Conservation (phyloP, 2,797 vertebrate genomes). For the Eptatretus atami region DNA sequence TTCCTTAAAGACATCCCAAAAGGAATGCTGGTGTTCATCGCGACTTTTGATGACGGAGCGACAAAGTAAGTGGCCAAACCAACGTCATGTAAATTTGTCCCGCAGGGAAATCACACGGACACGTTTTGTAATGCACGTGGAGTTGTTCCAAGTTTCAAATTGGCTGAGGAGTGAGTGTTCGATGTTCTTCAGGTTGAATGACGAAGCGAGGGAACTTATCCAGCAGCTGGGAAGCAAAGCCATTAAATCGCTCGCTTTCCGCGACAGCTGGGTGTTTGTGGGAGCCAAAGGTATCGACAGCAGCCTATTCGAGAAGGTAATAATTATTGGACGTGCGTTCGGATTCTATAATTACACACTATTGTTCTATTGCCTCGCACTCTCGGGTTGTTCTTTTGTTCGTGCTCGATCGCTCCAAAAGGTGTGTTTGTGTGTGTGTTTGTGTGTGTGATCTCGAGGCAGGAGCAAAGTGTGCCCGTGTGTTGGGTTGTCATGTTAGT, state of each 20-base stretch:
- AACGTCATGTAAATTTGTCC: neutral
- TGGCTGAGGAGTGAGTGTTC: no score
- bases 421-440: no score
- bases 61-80: slow-evolving; percentile 36
- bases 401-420: no score
- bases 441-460: no score
- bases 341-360: no score
- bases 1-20: slow-evolving; percentile 47
- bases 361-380: no score
- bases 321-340: neutral
- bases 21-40: slow-evolving; percentile 48
- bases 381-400: no score
- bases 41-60: slow-evolving; percentile 56
- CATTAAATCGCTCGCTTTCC: slow-evolving; percentile 34
- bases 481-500: no score
- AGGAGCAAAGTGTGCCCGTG: no score
- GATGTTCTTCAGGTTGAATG: slow-evolving; percentile 27
- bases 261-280: slow-evolving; percentile 76
- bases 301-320: slow-evolving; percentile 66
- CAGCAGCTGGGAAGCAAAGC: slow-evolving; percentile 42
- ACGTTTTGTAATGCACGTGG: no score
- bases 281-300: slow-evolving; percentile 68
- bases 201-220: slow-evolving; percentile 39
- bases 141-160: no score
- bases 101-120: no score